Base-by-base conservation (phyloP, 1,140 invertebrate genomes). In the Vanessa tameamea region DNA sequence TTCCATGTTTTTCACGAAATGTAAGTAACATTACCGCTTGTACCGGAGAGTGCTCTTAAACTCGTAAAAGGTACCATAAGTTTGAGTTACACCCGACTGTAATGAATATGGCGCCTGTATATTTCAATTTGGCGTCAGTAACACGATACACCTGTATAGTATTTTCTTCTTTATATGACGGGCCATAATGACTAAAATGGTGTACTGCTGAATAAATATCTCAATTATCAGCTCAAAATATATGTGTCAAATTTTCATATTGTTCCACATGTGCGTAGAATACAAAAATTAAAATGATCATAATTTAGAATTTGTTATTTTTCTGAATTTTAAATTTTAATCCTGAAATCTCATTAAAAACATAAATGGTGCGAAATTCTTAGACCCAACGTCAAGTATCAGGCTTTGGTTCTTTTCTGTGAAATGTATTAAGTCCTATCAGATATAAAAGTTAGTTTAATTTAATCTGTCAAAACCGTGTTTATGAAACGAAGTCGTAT, bases 71-170 rank as follows among this genome's bases (percentile, higher is more conserved):
- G 83, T 75, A 76, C 76, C 83, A 84, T 88, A 88, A 86, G 82
- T 86, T 85, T 86, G 86, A 87, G 80, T 87, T 87, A 88, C 71
- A 64, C 77, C 73, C 78, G 79, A 79, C 78, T 77, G 75, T 87
- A 88, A 88, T 88, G 86, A 88, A 87, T 85, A 87, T 86, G 81
- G 83, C 80, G 72, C 68, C 83, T 80, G 86, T 87, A 87, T 87
- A 86, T 87, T 86, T 87, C 86, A 87, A 87, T 87, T 87, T 86
- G 78, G 74, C 55, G 50, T 26, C 64, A 48, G 71, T 63, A 69
- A 75, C 73, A 64, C 50, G 51, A 50, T 69, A 64, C 57, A 63
- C 47, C 47, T 71, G 55, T 64, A 64, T 43, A 43, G 66, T 57
- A 68, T n/a, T 68, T 68, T 53, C 66, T 68, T 68, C 66, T 68